Percentiles rank a stretch among this genome's conserved stretches.
These are phyloP conservation scores for Dendrocincla tyrannina DNA, from an alignment of 2,797 vertebrate genomes.

Conservation along the genomic window DNA sequence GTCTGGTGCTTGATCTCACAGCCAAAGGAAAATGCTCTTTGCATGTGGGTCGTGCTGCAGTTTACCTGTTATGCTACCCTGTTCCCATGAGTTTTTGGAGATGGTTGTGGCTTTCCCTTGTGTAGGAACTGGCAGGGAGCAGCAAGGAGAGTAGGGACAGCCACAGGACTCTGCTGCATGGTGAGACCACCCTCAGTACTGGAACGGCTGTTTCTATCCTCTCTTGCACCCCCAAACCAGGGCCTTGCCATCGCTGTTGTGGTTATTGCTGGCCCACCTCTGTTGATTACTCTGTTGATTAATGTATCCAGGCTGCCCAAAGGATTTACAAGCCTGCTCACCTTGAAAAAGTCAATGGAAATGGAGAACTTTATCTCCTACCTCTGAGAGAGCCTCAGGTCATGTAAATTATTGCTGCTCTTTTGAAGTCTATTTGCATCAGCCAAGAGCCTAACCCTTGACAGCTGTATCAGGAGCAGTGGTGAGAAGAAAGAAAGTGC, in stretches of 20 bases:
- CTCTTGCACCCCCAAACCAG: background rate
- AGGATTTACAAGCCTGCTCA: background rate
- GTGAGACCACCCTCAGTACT: background rate
- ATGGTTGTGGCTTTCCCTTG: background rate
- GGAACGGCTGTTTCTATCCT: background rate
- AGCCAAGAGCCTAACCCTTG: background rate
- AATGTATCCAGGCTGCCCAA: background rate
- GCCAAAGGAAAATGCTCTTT: background rate
- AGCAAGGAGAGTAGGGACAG: background rate
- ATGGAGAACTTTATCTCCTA: background rate
- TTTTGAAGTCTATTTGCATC: background rate
- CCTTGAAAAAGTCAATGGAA: background rate
- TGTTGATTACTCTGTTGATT: rapidly evolving
- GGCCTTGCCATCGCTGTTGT: rapidly evolving
- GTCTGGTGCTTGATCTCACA: background rate
- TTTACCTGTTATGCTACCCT: background rate
- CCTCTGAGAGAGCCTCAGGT: background rate
- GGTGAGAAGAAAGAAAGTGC: background rate
- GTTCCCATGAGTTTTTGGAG: background rate
- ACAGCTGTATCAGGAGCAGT: background rate
- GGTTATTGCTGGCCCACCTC: background rate
- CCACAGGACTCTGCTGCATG: background rate
- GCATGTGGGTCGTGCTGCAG: background rate
- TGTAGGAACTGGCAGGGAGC: background rate
- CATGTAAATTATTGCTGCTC: background rate